A percentile compares a stretch with the other conserved stretches of the same genome.
Conservation (phyloP, 2,888 invertebrate species). For the Parelbella ahira region DNA sequence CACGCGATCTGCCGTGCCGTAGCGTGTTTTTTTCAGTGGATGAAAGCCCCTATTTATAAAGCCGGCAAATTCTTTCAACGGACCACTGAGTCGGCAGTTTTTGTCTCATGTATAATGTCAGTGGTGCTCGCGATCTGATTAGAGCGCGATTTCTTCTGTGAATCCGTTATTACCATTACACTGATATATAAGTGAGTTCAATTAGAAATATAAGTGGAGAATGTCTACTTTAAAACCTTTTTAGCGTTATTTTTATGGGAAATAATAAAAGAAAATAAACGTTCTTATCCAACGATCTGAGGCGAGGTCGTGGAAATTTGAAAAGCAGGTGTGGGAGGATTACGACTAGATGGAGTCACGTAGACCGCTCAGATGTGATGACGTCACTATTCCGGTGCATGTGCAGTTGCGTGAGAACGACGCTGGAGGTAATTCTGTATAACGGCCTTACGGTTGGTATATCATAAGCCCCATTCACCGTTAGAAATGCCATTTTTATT, state of each 20-base stretch:
- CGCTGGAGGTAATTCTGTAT: conserved; percentile 16
- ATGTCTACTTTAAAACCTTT: too few species aligned
- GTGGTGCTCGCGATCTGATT: conserved; percentile 24
- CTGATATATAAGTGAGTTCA: too few species aligned
- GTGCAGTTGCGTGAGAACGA: conserved; percentile 52
- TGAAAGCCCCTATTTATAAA: conserved; percentile 70
- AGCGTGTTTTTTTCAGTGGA: conserved; percentile 63
- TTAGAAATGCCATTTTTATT: neutral
- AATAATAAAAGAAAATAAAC: conserved; percentile 23
- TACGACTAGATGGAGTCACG: conserved; percentile 73
- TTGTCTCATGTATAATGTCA: conserved; percentile 47
- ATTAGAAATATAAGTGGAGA: too few species aligned
- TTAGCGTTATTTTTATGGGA: conserved; percentile 18
- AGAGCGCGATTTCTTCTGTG: conserved; percentile 3
- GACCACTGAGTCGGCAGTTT: conserved; percentile 60
- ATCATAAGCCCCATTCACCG: conserved; percentile 2
- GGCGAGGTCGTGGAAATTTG: conserved; percentile 37
- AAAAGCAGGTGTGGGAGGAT: conserved; percentile 74
- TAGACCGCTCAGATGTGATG: conserved; percentile 66
- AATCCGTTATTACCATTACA: too few species aligned
- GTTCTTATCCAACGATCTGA: conserved; percentile 17
- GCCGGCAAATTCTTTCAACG: conserved; percentile 65
- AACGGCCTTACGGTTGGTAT: conserved; percentile 9
- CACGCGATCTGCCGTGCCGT: conserved; percentile 69
- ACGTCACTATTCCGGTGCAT: conserved; percentile 64